Evolutionary conservation across 1,140 invertebrate species (phyloP).

Genomic region (Mizuhopecten yessoensis): DNA sequence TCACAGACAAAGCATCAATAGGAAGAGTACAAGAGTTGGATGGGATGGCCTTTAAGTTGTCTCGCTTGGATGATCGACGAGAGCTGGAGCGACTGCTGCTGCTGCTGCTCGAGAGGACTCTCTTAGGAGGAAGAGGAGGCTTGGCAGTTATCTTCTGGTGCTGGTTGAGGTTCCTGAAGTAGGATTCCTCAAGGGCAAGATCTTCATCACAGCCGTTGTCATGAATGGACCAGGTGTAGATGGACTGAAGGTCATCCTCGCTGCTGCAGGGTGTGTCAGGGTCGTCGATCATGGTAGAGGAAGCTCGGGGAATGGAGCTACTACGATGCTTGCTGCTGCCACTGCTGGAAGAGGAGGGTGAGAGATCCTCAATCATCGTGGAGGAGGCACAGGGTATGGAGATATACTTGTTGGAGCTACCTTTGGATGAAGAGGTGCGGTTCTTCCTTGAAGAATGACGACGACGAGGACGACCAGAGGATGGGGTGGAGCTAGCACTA

Average conservation of each 20-base stretch:
- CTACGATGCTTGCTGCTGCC: constrained; percentile 65
- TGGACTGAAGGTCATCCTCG: constrained; percentile 69
- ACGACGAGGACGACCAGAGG: constrained; percentile 11
- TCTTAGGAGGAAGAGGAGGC: constrained; percentile 63
- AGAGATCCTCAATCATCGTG: constrained; percentile 70
- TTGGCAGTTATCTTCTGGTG: constrained; percentile 53
- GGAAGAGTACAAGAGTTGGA: constrained; percentile 40
- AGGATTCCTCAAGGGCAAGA: constrained; percentile 75
- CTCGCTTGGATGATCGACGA: constrained; percentile 51
- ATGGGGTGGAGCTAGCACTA: constrained; percentile 51
- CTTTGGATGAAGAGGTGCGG: constrained; percentile 52
- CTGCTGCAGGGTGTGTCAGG: constrained; percentile 65
- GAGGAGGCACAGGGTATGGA: constrained; percentile 67
- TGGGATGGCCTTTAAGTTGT: background rate
- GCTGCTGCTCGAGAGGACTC: constrained; percentile 51
- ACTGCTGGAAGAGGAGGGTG: constrained; percentile 68
- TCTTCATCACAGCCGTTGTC: constrained; percentile 70
- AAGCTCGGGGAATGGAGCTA: constrained; percentile 66
- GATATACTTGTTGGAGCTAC: constrained; percentile 57
- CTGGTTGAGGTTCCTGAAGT: constrained; percentile 68
- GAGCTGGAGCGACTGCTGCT: constrained; percentile 51
- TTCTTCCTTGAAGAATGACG: constrained; percentile 33
- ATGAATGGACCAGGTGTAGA: constrained; percentile 77
- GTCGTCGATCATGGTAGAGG: constrained; percentile 71
- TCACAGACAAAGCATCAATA: constrained; percentile 55